Evolutionary conservation across 2,113 vertebrate genomes (phyloP).

Genomic region (Murina feae): DNA sequence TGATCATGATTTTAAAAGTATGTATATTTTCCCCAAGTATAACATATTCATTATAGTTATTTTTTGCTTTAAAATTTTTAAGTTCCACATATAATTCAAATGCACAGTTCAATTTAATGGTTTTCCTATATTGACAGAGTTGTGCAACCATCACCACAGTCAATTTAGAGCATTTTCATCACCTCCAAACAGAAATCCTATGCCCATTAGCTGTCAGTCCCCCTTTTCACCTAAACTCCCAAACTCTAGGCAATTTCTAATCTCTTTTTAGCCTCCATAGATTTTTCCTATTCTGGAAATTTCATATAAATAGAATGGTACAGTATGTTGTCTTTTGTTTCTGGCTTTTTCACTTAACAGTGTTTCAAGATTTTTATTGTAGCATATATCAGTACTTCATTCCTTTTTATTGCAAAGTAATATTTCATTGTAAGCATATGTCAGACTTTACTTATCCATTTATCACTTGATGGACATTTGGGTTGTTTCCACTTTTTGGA

Average conservation of each 20-base stretch:
- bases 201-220: neutral
- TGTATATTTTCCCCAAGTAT: neutral
- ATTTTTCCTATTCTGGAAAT: neutral
- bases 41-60: neutral
- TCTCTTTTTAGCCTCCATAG: neutral
- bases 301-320: neutral
- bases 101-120: neutral
- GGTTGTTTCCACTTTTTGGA: neutral
- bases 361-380: neutral
- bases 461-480: neutral
- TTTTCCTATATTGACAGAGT: neutral
- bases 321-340: neutral
- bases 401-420: conserved; percentile 12
- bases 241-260: neutral
- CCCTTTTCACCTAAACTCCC: neutral
- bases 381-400: neutral
- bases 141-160: neutral
- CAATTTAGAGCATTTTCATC: conserved; percentile 6
- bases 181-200: neutral
- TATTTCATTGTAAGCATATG: neutral
- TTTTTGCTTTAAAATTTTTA: conserved; percentile 8
- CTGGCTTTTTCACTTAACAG: neutral
- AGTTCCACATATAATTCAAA: neutral
- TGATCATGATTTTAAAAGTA: neutral
- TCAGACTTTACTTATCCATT: neutral